Evolutionary conservation across 2,113 vertebrate genomes (phyloP).

Genomic region (Micronycteris hirsuta): DNA sequence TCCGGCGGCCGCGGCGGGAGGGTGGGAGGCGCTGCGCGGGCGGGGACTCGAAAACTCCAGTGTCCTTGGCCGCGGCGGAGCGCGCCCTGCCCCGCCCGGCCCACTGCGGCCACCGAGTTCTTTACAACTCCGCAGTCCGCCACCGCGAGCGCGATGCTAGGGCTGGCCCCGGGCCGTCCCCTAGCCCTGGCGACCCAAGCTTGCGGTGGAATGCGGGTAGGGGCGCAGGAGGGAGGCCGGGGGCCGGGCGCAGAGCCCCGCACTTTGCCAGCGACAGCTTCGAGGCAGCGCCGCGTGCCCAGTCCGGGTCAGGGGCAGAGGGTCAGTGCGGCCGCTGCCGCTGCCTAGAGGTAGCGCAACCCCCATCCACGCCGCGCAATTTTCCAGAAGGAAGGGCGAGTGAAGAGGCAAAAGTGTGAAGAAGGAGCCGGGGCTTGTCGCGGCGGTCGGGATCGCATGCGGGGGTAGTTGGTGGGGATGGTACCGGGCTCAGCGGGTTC

Average conservation of each 20-base stretch:
- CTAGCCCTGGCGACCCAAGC: slow-evolving; percentile 49
- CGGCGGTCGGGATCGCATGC: not conserved
- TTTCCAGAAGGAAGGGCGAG: not conserved
- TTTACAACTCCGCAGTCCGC: slow-evolving; percentile 85
- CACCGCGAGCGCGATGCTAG: slow-evolving; percentile 60
- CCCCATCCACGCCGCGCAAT: not conserved
- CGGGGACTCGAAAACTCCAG: slow-evolving; percentile 78
- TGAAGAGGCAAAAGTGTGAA: slow-evolving; percentile 52
- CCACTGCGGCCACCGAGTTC: slow-evolving; percentile 79
- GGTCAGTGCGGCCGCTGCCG: not conserved
- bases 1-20: slow-evolving; percentile 63
- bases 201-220: not conserved
- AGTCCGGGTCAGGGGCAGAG: not conserved
- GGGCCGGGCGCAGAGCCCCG: slow-evolving; percentile 39
- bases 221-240: not conserved
- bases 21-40: slow-evolving; percentile 72
- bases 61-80: slow-evolving; percentile 79
- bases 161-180: slow-evolving; percentile 78
- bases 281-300: not conserved
- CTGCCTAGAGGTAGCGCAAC: not conserved
- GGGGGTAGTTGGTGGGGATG: too few species aligned
- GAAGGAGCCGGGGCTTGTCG: not conserved
- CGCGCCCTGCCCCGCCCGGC: slow-evolving; percentile 77
- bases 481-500: not conserved
- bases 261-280: slow-evolving; percentile 68